A percentile compares a stretch with the other conserved stretches of the same genome.
Conservation (phyloP, 2,888 invertebrate species). For the Tromatobia lineatoria region DNA sequence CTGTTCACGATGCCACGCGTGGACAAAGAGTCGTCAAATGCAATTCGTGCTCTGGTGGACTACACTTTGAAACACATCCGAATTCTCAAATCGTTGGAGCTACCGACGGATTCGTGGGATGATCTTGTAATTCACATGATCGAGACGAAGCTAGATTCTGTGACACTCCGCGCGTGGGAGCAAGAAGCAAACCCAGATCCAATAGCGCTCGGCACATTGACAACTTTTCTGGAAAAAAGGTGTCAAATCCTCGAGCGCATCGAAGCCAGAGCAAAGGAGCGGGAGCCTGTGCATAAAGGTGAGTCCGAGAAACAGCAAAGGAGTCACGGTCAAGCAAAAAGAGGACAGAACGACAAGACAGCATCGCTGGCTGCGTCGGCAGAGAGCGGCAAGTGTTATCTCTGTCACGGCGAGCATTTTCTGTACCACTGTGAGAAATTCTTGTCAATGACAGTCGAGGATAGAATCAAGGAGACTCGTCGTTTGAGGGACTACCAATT, state of each 20-base stretch:
- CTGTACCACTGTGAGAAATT: constrained; percentile 59
- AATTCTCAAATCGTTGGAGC: constrained; percentile 56
- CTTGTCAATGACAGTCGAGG: constrained; percentile 44
- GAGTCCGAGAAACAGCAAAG: constrained; percentile 35
- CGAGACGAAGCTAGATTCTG: constrained; percentile 64
- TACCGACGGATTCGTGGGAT: constrained; percentile 66
- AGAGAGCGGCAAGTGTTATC: constrained; percentile 38
- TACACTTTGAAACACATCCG: constrained; percentile 64
- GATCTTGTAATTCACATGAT: constrained; percentile 66
- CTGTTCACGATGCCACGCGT: constrained; percentile 62
- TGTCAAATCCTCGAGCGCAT: constrained; percentile 66
- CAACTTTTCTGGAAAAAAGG: constrained; percentile 59
- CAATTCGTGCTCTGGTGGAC: constrained; percentile 64
- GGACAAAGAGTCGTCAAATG: constrained; percentile 57
- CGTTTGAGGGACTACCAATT: constrained; percentile 47
- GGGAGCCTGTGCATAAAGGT: background rate
- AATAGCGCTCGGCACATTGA: constrained; percentile 56
- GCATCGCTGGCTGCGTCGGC: constrained; percentile 18
- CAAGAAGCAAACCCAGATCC: constrained; percentile 57
- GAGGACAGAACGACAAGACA: background rate
- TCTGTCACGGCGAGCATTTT: constrained; percentile 59
- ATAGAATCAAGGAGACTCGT: constrained; percentile 48
- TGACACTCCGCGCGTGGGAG: constrained; percentile 68
- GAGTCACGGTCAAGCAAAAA: background rate
- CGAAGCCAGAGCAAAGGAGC: constrained; percentile 26